Evolutionary conservation across 1,140 invertebrate species (phyloP).

Genomic region (Drosophila sucinea): DNA sequence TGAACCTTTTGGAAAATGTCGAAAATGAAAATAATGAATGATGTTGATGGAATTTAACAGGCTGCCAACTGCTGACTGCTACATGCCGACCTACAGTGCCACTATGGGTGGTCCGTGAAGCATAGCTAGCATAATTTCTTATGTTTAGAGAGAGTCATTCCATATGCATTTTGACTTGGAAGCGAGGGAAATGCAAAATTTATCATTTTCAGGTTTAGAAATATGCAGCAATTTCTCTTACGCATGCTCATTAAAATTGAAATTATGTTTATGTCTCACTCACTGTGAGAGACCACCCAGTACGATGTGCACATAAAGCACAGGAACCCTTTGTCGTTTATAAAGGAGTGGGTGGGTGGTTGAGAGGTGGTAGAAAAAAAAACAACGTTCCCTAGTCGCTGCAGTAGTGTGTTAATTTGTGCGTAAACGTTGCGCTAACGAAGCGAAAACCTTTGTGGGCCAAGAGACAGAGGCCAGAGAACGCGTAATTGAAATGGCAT

Average conservation of each 20-base stretch:
- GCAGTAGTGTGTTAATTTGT: slow-evolving; percentile 76
- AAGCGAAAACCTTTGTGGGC: slow-evolving; percentile 58
- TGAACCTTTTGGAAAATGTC: slow-evolving; percentile 43
- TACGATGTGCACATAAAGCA: slow-evolving; percentile 29
- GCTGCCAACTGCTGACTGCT: background rate
- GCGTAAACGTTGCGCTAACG: slow-evolving; percentile 76
- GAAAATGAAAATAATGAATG: slow-evolving; percentile 45
- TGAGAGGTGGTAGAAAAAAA: background rate
- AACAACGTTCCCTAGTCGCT: slow-evolving; percentile 52
- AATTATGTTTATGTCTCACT: slow-evolving; percentile 63
- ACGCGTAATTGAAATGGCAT: slow-evolving; percentile 72
- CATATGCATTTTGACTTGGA: background rate
- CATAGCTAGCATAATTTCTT: background rate
- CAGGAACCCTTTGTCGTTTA: slow-evolving; percentile 58
- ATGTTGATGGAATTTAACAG: slow-evolving; percentile 8
- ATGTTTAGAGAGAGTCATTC: background rate
- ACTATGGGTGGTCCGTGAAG: too few relatives aligned
- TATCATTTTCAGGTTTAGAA: slow-evolving; percentile 25
- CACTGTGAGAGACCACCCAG: background rate
- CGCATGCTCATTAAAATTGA: slow-evolving; percentile 71
- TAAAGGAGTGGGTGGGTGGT: slow-evolving; percentile 27
- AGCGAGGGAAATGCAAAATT: slow-evolving; percentile 30
- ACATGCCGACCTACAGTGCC: too few relatives aligned
- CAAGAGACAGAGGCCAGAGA: slow-evolving; percentile 20
- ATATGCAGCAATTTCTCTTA: slow-evolving; percentile 15